A percentile compares a stretch with the other conserved stretches of the same genome.
phyloP scores from a whole-genome alignment of 2,113 vertebrate species.

The Neomonachus schauinslandi region DNA sequence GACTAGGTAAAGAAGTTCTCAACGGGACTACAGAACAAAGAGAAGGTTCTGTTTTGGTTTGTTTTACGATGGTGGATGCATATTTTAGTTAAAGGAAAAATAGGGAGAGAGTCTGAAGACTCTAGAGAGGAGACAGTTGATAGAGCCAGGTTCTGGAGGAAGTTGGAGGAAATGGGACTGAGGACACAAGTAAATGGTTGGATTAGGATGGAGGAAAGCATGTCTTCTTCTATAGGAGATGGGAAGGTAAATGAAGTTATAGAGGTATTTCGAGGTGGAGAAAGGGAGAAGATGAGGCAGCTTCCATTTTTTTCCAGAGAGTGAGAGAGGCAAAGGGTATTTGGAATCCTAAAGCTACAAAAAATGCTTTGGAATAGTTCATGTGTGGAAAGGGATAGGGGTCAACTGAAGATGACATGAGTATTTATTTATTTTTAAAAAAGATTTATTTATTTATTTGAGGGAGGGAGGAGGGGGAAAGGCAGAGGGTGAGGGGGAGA shows the following conservation, averaged over 20 bases:
- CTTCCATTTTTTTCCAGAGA: neutral
- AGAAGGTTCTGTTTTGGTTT: neutral
- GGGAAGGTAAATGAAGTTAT: neutral
- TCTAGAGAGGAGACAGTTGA: neutral
- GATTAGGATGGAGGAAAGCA: neutral
- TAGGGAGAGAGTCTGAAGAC: neutral
- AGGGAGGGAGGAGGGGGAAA: neutral
- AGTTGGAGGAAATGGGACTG: neutral
- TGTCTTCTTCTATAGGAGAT: neutral
- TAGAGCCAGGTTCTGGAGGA: neutral
- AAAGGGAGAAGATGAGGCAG: neutral
- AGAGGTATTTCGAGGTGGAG: neutral
- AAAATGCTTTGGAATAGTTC: neutral
- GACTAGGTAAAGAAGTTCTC: neutral
- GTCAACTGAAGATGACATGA: neutral
- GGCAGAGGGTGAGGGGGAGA: neutral
- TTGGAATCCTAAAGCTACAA: neutral
- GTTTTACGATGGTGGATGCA: neutral
- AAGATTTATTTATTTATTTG: neutral
- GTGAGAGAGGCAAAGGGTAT: neutral
- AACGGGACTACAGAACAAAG: neutral
- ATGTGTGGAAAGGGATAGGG: neutral
- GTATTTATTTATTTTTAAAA: neutral
- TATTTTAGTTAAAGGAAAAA: slow-evolving; percentile 6
- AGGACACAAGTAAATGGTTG: neutral